phyloP scores from a whole-genome alignment of 2,113 vertebrate species.

The Urocolius indicus region DNA sequence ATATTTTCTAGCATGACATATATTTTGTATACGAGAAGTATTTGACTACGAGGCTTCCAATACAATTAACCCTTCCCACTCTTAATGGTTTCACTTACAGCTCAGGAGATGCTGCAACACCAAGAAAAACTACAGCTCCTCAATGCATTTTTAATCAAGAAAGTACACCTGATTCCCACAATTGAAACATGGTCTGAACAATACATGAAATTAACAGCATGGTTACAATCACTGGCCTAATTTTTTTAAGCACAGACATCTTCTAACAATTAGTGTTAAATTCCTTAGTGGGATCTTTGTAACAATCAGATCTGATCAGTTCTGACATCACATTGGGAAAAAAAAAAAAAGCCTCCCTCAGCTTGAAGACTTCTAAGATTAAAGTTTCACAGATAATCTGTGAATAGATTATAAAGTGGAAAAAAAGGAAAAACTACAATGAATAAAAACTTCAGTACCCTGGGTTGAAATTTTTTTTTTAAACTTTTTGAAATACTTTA shows the following conservation, averaged over 20 bases:
- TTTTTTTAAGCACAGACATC: constrained; percentile 26
- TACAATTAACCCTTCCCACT: constrained; percentile 69
- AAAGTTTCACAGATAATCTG: constrained; percentile 29
- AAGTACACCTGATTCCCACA: neutral
- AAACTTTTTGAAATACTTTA: constrained; percentile 8
- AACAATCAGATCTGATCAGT: constrained; percentile 40
- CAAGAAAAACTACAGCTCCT: constrained; percentile 8
- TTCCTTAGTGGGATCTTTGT: constrained; percentile 10
- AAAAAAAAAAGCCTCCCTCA: neutral
- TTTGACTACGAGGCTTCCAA: constrained; percentile 51
- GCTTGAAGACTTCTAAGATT: constrained; percentile 13
- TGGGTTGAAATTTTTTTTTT: neutral
- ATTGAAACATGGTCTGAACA: constrained; percentile 27
- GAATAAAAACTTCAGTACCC: neutral
- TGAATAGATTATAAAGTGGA: neutral
- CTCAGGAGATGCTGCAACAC: constrained; percentile 36
- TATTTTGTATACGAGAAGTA: constrained; percentile 62
- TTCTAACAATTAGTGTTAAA: constrained; percentile 39
- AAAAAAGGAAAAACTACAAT: neutral
- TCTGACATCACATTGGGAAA: neutral
- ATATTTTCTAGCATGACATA: constrained; percentile 71
- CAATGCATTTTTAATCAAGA: constrained; percentile 8
- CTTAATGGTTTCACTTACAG: constrained; percentile 47
- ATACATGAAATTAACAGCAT: constrained; percentile 37
- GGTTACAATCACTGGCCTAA: constrained; percentile 30